phyloP scores from a whole-genome alignment of 2,797 vertebrate species.

The Gallirallus australis region DNA sequence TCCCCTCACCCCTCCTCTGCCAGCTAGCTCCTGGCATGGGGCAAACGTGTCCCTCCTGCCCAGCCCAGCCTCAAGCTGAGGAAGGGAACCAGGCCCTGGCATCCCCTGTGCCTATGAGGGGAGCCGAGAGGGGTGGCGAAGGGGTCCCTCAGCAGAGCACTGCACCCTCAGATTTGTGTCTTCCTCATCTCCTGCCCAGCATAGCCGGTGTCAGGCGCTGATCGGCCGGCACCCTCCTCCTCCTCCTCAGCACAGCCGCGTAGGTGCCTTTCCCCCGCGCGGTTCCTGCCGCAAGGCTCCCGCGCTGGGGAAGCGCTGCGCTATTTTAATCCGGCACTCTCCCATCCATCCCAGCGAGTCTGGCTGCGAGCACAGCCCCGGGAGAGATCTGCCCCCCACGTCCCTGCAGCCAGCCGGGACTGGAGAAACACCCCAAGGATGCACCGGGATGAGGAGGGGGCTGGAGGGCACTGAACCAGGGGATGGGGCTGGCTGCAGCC shows the following conservation, averaged over 20 bases:
- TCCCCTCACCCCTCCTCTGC: neutral
- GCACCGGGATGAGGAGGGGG: neutral
- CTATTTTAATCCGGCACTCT: neutral
- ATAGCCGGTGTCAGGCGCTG: neutral
- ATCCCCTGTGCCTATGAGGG: neutral
- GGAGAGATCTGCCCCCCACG: neutral
- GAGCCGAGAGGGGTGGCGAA: neutral
- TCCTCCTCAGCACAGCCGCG: neutral
- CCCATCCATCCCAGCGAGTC: neutral
- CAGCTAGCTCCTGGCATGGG: neutral
- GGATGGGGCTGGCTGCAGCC: neutral
- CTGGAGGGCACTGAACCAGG: neutral
- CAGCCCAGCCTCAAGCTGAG: accelerated
- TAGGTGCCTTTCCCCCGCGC: neutral
- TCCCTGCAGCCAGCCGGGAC: accelerated
- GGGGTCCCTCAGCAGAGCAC: neutral
- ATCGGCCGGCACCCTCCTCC: neutral
- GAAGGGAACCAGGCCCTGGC: neutral
- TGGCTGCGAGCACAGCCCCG: neutral
- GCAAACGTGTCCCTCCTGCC: neutral
- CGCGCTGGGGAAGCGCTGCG: neutral
- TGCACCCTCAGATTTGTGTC: neutral
- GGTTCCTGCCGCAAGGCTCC: constrained; percentile 22
- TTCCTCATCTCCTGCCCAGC: neutral
- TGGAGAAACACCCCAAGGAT: neutral